Base-by-base conservation (phyloP, 2,113 vertebrate genomes). In the Pseudopipra pipra region DNA sequence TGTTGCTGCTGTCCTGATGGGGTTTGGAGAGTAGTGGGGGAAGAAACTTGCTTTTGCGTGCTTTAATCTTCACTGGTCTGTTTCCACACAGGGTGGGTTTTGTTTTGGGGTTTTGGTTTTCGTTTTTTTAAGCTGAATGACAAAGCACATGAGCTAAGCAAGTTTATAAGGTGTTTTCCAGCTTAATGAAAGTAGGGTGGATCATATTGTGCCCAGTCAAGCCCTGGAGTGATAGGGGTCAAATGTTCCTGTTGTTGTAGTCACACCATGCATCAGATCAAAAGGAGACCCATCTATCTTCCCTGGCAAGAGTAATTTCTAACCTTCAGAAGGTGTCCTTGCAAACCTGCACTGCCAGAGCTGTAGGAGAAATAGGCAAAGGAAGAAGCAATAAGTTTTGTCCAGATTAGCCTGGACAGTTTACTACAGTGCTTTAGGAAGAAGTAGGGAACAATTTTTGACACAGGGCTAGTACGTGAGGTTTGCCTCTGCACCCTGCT, bases 381-480 rank as follows among this genome's bases (percentile, higher is more conserved):
- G 15, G 47, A 76, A 30, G 31, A 70, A 89, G 33, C 21, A 5
- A 4, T 13, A 21, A 2, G 3, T 76, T 80, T 89, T 80, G 19
- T 77, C 43, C 47, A 58, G 43, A 11, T 14, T 33, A 46, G 7
- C 18, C 18, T 11, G 6, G 31, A 12, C 25, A n/a, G 23, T 56
- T 85, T 24, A 46, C 39, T 54, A 2, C 24, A 22, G 43, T 11
- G 21, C 9, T 59, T 90, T 65, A 65, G 24, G 44, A 72, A 58
- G 52, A 56, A 67, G 23, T 0, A 74, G 44, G 31, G 44, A 41
- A 22, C 8, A 8, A 11, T 47, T 80, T 82, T 44, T 75, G 24
- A 43, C 54, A 9, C 22, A 0, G 0, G 47, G 31, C 14, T 14
- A 11, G n/a, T 33, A 46, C 2, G 0, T 37, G 54, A 55, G 19